phyloP scores from a whole-genome alignment of 1,140 invertebrate genomes.

The Papilio xuthus region DNA sequence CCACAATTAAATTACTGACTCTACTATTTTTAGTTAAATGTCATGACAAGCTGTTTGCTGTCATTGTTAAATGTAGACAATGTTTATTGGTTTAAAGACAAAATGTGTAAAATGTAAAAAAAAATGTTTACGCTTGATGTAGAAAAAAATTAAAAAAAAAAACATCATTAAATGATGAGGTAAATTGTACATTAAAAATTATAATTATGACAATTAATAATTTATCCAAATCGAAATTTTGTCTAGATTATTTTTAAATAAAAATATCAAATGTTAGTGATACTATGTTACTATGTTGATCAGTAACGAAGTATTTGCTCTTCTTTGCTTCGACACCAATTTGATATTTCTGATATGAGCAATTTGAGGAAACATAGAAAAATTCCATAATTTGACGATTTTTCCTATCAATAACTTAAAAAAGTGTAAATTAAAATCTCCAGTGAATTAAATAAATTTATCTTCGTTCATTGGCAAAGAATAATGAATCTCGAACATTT shows the following conservation, averaged over 20 bases:
- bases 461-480: conserved; percentile 29
- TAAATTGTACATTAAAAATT: conserved; percentile 21
- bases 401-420: not conserved
- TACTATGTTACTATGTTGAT: not conserved
- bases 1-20: not conserved
- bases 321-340: not conserved
- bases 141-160: conserved; percentile 10
- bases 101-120: conserved; percentile 27
- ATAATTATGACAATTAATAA: conserved; percentile 27
- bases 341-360: not conserved
- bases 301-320: not conserved
- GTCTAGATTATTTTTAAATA: conserved; percentile 17
- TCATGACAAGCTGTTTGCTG: not conserved
- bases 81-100: conserved; percentile 22
- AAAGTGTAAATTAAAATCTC: not conserved
- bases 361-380: not conserved
- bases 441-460: conserved; percentile 12
- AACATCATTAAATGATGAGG: conserved; percentile 36
- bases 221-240: not conserved
- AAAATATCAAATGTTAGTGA: conserved; percentile 5
- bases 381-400: not conserved
- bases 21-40: not conserved
- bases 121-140: conserved; percentile 30
- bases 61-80: conserved; percentile 3
- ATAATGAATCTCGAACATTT: conserved; percentile 45